These are phyloP conservation scores for Drosophila murphyi DNA, from an alignment of 1,140 invertebrate genomes.

Conservation along the genomic window DNA sequence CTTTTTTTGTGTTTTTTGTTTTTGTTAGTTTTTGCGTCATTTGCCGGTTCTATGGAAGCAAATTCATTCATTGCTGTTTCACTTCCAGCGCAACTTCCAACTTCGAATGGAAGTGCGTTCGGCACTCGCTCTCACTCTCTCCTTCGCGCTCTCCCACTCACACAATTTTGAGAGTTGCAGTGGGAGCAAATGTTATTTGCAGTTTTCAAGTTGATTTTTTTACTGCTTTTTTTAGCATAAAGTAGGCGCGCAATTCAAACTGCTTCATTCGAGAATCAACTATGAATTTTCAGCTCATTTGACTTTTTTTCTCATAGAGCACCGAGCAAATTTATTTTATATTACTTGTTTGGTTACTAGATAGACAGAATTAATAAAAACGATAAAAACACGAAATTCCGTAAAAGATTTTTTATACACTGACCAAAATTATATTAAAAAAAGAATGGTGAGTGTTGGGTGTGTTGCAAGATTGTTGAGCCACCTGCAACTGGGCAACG, in stretches of 20 bases:
- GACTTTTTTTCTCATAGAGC: too few relatives aligned
- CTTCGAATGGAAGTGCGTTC: slow-evolving; percentile 21
- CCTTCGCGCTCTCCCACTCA: background rate
- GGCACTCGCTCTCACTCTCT: background rate
- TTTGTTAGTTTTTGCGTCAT: background rate
- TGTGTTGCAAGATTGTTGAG: slow-evolving; percentile 55
- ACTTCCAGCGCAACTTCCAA: slow-evolving; percentile 37
- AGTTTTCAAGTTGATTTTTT: background rate
- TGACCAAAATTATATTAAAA: background rate
- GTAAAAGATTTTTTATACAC: background rate
- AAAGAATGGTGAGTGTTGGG: slow-evolving; percentile 43
- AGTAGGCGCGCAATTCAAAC: slow-evolving; percentile 25
- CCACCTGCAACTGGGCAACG: background rate
- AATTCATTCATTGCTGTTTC: slow-evolving; percentile 43
- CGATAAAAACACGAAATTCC: background rate
- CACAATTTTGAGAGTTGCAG: background rate
- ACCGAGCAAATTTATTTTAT: too few relatives aligned
- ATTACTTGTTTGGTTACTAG: too few relatives aligned
- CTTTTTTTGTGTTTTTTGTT: background rate
- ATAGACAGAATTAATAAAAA: too few relatives aligned
- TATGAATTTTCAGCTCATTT: background rate
- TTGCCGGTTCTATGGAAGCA: slow-evolving; percentile 20
- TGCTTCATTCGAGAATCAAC: background rate
- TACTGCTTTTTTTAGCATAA: background rate
- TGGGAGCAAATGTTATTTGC: background rate